phyloP scores from a whole-genome alignment of 1,140 invertebrate genomes.

The Nasonia giraulti region DNA sequence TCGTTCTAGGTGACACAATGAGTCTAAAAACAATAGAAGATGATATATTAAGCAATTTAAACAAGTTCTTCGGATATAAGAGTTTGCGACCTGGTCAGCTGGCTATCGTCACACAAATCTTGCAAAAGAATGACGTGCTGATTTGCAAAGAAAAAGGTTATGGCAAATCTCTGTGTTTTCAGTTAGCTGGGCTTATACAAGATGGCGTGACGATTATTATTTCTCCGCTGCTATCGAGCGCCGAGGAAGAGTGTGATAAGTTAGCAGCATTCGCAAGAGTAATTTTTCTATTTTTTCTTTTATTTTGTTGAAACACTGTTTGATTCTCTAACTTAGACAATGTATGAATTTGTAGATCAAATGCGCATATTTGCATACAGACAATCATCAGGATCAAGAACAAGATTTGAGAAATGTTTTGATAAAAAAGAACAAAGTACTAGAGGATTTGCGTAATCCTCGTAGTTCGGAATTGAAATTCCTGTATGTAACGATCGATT shows the following conservation, averaged over 20 bases:
- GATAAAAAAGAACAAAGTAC: conserved; percentile 14
- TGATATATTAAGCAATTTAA: conserved; percentile 17
- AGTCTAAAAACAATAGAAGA: conserved; percentile 10
- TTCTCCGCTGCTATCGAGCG: neutral
- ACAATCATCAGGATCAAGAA: neutral
- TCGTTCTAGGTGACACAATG: conserved; percentile 23
- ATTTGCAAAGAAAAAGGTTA: conserved; percentile 28
- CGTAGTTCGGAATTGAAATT: neutral
- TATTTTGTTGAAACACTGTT: neutral
- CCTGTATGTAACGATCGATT: conserved; percentile 4
- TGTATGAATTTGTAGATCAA: conserved; percentile 12
- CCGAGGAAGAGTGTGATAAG: neutral
- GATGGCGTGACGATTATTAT: conserved; percentile 10
- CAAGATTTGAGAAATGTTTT: conserved; percentile 36
- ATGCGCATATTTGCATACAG: neutral
- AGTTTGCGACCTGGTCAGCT: conserved; percentile 26
- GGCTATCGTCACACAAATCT: neutral
- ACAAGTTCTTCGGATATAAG: conserved; percentile 5
- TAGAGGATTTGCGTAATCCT: neutral
- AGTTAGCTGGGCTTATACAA: conserved; percentile 20
- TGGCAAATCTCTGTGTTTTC: conserved; percentile 33
- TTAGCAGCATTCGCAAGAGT: neutral
- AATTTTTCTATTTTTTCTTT: neutral
- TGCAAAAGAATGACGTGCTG: neutral
- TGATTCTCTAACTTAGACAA: neutral